These are phyloP conservation scores for Caenorhabditis afra DNA, from an alignment of 2,888 invertebrate species.

Conservation along the genomic window DNA sequence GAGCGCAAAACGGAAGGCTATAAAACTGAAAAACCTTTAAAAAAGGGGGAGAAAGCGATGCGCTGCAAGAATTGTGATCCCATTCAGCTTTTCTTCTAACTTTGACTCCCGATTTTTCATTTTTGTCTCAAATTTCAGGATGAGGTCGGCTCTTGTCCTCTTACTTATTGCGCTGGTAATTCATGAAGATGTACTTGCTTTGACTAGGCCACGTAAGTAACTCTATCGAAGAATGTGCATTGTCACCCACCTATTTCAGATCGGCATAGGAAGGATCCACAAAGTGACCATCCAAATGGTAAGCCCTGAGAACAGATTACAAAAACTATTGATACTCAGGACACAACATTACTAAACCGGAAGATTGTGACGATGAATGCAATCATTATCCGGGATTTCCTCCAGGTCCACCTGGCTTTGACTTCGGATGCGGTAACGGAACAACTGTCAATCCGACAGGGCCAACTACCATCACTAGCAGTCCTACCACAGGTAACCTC, in stretches of 20 bases:
- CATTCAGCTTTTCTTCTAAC: not conserved
- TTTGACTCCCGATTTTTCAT: not conserved
- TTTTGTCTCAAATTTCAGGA: conserved; percentile 34
- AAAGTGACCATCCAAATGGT: conserved; percentile 3
- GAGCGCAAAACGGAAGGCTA: conserved; percentile 15
- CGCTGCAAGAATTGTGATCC: not conserved
- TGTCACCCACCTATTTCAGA: conserved; percentile 24
- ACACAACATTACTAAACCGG: conserved; percentile 11
- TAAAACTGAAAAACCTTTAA: conserved; percentile 45
- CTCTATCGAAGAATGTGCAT: no score
- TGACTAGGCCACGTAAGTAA: conserved; percentile 19
- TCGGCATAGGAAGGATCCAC: conserved; percentile 22
- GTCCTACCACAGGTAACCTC: conserved; percentile 20
- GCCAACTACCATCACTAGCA: not conserved
- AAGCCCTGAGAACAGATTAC: not conserved
- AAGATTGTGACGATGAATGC: conserved; percentile 18
- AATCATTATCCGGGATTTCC: conserved; percentile 41
- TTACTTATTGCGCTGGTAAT: conserved; percentile 50
- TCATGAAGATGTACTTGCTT: conserved; percentile 38
- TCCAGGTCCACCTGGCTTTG: conserved; percentile 11
- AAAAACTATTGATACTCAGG: conserved; percentile 4
- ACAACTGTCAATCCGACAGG: conserved; percentile 7
- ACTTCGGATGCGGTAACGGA: conserved; percentile 2
- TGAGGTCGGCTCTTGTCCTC: conserved; percentile 38
- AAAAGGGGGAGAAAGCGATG: conserved; percentile 10